These are phyloP conservation scores for Cranoglanis bouderius DNA, from an alignment of 2,113 vertebrate species.

Conservation along the genomic window DNA sequence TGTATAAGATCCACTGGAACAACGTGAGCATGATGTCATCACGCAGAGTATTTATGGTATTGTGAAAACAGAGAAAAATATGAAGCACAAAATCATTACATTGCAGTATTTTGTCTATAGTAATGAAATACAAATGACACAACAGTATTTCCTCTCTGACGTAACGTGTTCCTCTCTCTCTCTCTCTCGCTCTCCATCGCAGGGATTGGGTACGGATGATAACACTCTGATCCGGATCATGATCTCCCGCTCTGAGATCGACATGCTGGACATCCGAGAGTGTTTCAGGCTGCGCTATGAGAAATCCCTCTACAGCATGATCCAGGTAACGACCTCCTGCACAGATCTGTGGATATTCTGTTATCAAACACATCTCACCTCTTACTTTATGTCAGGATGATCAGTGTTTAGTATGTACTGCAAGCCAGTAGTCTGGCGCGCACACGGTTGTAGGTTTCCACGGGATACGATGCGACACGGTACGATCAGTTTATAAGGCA, in stretches of 20 bases:
- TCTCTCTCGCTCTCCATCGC: slow-evolving; percentile 35
- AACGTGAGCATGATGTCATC: no score
- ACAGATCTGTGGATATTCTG: not conserved
- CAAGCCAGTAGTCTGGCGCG: no score
- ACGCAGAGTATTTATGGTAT: no score
- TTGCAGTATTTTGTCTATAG: not conserved
- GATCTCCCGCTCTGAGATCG: slow-evolving; percentile 90
- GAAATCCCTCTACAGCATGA: slow-evolving; percentile 93
- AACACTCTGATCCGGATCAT: slow-evolving; percentile 96
- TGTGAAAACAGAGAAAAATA: no score
- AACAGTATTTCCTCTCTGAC: not conserved
- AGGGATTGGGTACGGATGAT: slow-evolving; percentile 93
- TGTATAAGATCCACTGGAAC: no score
- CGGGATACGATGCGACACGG: not conserved
- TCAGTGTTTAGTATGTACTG: not conserved
- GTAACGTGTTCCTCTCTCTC: not conserved
- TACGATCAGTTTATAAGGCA: not conserved
- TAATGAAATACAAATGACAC: not conserved
- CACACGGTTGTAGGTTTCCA: no score
- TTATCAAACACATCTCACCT: not conserved
- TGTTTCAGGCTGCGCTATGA: slow-evolving; percentile 91
- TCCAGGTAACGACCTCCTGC: slow-evolving; percentile 74
- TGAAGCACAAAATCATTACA: no score
- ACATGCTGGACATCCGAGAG: slow-evolving; percentile 95
- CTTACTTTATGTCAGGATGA: not conserved